These are phyloP conservation scores for Pseudomyrmex flavicornis DNA, from an alignment of 1,140 invertebrate genomes.

Conservation along the genomic window DNA sequence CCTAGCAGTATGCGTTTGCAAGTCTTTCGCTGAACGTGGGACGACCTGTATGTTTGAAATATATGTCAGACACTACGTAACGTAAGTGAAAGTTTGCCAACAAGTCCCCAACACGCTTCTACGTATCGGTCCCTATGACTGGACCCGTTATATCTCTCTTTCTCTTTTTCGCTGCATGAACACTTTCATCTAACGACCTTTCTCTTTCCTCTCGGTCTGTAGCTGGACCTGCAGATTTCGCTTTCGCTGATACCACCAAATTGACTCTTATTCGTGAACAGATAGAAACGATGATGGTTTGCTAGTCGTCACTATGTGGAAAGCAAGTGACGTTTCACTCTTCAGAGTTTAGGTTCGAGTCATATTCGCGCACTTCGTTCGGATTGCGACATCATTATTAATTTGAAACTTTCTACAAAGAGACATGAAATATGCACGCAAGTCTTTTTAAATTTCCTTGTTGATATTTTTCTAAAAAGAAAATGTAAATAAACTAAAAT, in stretches of 20 bases:
- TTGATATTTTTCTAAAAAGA: not conserved
- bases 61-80: constrained; percentile 70
- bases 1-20: not conserved
- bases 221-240: constrained; percentile 49
- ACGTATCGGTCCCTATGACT: constrained; percentile 1
- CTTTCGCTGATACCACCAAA: constrained; percentile 56
- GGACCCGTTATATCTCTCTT: not conserved
- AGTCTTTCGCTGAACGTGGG: not conserved
- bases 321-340: constrained; percentile 57
- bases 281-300: constrained; percentile 8
- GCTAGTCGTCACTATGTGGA: not conserved
- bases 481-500: not conserved
- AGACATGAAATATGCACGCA: not conserved
- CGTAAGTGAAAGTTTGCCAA: constrained; percentile 75
- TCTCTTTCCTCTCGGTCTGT: constrained; percentile 60
- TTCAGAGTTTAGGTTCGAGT: too few relatives aligned
- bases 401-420: constrained; percentile 14
- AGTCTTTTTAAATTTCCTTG: too few relatives aligned
- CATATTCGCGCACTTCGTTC: not conserved
- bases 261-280: not conserved
- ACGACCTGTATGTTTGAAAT: constrained; percentile 48
- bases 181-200: constrained; percentile 79
- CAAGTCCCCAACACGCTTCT: constrained; percentile 19
- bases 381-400: constrained; percentile 22
- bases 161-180: constrained; percentile 24